Base-by-base conservation (phyloP, 2,113 vertebrate species). In the Dolichallabes microphthalmus region DNA sequence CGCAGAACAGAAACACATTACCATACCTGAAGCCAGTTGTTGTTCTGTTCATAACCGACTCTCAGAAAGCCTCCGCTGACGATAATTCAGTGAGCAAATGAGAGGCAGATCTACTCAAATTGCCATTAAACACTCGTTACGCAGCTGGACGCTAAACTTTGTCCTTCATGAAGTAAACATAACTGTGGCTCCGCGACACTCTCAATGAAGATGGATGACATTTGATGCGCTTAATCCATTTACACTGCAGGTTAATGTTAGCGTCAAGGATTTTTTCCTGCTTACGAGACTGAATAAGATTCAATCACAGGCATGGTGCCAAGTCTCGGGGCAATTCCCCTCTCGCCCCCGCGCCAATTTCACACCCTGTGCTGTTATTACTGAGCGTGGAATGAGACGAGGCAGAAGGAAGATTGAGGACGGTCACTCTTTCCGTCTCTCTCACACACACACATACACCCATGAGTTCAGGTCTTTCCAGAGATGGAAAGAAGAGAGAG, bases 261-360 rank as follows among this genome's bases (percentile, higher is more conserved):
- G 30, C 64, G 7, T 84, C 73, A 20, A 55, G 27, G 15, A 39
- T 10, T 27, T 80, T 81, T 80, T 53, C 58, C 27, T 63, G 82
- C 74, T 81, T 90, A 87, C 84, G 77, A 85, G 80, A 71, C 63
- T 82, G 87, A 89, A 90, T 78, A 63, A 81, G 60, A 80, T 63
- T 82, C 27, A 83, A 86, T 89, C 66, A 74, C 58, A 78, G 58
- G n/a, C 61, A 20, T 50, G 27, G 52, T 9, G 12, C 79, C 76
- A 32, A n/a, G 35, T 69, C 79, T 82, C 32, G 15, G 69, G 74
- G 30, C 80, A 66, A 81, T 87, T 85, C 81, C 30, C 58, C 58
- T 83, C 30, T 69, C 82, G 57, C 73, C 60, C 52, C 45, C 27
- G 35, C 27, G 2, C 66, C 85, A 63, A 39, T 57, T 87, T 82